Evolutionary conservation across 1,140 invertebrate genomes (phyloP).

Genomic region (Leptinotarsa lineolata): DNA sequence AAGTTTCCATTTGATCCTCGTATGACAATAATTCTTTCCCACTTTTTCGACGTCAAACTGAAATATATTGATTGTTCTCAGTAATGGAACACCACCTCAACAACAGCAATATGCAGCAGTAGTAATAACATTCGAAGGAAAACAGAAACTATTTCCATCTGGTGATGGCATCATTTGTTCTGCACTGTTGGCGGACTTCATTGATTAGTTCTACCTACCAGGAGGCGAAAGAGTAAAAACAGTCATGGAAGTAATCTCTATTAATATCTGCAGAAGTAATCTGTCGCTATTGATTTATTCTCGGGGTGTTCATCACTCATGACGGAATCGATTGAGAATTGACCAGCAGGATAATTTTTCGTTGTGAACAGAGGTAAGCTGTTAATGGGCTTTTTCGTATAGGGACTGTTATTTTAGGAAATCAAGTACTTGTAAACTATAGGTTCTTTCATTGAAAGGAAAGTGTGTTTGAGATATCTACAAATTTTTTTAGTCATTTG

Average conservation of each 20-base stretch:
- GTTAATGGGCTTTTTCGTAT: too few relatives aligned
- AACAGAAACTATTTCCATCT: not conserved
- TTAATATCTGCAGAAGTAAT: slow-evolving; percentile 8
- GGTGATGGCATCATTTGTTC: slow-evolving; percentile 2
- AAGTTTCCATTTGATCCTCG: too few relatives aligned
- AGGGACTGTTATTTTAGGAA: too few relatives aligned
- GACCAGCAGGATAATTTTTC: not conserved
- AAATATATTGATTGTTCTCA: not conserved
- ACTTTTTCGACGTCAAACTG: not conserved
- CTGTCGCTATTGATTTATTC: not conserved
- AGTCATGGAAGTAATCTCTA: slow-evolving; percentile 2
- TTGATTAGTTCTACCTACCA: slow-evolving; percentile 2
- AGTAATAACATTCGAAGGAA: not conserved
- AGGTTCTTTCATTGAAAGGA: too few relatives aligned
- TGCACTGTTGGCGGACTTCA: not conserved
- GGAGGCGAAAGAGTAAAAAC: not conserved
- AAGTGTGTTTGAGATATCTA: too few relatives aligned
- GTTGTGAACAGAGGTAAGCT: too few relatives aligned
- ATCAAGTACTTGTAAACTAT: too few relatives aligned
- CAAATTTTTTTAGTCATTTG: too few relatives aligned
- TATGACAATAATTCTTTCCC: too few relatives aligned
- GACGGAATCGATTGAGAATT: not conserved
- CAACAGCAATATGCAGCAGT: not conserved
- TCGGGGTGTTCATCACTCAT: not conserved
- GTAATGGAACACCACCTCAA: not conserved